Conservation (phyloP, 2,888 invertebrate species). For the Euplexia lucipara region DNA sequence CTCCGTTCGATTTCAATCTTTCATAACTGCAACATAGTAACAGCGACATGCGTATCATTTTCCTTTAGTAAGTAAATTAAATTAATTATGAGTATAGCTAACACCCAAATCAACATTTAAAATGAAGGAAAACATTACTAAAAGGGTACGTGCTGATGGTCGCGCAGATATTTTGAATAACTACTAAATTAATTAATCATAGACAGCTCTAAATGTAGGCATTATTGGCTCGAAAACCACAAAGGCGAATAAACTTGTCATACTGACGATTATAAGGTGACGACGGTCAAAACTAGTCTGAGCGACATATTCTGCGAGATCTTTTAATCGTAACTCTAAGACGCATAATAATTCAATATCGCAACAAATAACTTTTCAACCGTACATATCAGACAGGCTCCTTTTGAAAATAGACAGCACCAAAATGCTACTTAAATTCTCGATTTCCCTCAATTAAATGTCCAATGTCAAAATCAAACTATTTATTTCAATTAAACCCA, state of each 20-base stretch:
- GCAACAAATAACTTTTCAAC: no score
- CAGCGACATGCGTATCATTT: slow-evolving; percentile 10
- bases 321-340: no score
- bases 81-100: slow-evolving; percentile 26
- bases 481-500: no score
- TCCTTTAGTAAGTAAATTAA: slow-evolving; percentile 20
- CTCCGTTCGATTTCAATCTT: neutral
- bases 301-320: no score
- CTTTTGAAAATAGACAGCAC: no score
- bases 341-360: no score
- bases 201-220: neutral
- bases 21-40: slow-evolving; percentile 13
- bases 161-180: slow-evolving; percentile 6
- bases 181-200: neutral
- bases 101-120: slow-evolving; percentile 31
- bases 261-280: neutral
- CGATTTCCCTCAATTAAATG: no score
- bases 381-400: no score
- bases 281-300: no score
- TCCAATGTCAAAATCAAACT: no score
- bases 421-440: no score
- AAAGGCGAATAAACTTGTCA: neutral
- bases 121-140: slow-evolving; percentile 33
- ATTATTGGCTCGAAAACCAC: neutral
- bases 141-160: slow-evolving; percentile 36